Evolutionary conservation across 2,797 vertebrate genomes (phyloP), one percentile per base, ranked within the genome.

Genomic region (Myotis findleyi): DNA sequence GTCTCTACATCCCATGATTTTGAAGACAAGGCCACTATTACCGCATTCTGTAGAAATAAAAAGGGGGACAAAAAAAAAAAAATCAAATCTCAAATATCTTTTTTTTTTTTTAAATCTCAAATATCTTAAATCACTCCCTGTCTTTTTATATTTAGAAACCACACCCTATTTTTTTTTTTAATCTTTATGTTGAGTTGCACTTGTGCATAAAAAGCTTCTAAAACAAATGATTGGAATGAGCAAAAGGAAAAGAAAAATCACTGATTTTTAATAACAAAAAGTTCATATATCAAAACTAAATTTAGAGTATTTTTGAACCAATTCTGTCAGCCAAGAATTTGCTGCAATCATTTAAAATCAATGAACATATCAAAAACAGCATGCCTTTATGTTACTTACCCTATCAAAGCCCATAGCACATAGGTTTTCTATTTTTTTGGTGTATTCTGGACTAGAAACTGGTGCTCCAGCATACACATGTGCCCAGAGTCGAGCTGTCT

Each of bases 361-460:
- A 59, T 18, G 36, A 71, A 23, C 44, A 25, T 44, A 89, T 55
- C 5, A 88, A 94, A 91, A 89, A 66, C 64, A 96, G 44, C 5
- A 88, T 51, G 71, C 49, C n/a, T 33, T 64, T 23, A 33, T 11
- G 62, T 98, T 98, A 99, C 99, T 99, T 98, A 99, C 99, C 99
- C 99, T 99, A 99, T 99, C 99, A 94, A 99, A 99, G 98, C 99
- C 99, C 99, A 99, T 99, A 98, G 99, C 99, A 99, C 99, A 99
- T 98, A 99, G 99, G 98, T 99, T 99, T 98, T 99, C 99, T 99
- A 99, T 99, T 99, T 99, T 99, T 98, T 99, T 99, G 96, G 99
- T 99, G 99, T 99, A 99, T 98, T 99, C 99, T 75, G 99, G 99
- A 99, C 99, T 99, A 98, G 99, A 99, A 98, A 99, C 98, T 9